Conservation (phyloP, 2,888 invertebrate genomes). For the Galerucella nymphaeae region DNA sequence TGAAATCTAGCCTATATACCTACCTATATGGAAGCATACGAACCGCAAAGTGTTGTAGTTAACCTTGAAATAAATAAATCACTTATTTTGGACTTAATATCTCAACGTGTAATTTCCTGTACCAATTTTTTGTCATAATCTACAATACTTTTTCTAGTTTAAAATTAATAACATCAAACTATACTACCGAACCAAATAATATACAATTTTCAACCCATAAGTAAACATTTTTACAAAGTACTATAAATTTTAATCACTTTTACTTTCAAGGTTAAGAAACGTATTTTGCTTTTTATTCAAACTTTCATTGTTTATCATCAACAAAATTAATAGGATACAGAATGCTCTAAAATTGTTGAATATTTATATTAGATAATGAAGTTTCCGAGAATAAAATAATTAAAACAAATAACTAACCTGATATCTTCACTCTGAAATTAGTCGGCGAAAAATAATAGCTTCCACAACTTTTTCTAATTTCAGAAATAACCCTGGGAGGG, state of each 20-base stretch:
- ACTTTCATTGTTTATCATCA: not conserved
- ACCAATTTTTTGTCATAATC: too few species aligned
- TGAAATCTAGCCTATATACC: not conserved
- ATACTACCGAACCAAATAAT: not conserved
- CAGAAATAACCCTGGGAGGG: conserved; percentile 62
- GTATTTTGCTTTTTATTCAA: not conserved
- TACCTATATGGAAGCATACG: not conserved
- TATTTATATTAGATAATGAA: not conserved
- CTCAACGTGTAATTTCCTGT: too few species aligned
- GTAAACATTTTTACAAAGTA: not conserved
- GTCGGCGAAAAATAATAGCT: conserved; percentile 50
- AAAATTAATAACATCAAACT: not conserved
- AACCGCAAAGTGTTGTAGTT: not conserved
- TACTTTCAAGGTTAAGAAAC: conserved; percentile 2
- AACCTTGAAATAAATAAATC: not conserved
- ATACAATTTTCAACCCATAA: not conserved
- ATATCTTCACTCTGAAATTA: conserved; percentile 58
- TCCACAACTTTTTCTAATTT: conserved; percentile 57
- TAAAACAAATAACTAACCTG: conserved; percentile 52
- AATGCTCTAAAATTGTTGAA: not conserved
- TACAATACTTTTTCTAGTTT: too few species aligned
- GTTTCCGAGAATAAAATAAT: not conserved
- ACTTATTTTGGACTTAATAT: not conserved
- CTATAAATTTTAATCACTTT: not conserved
- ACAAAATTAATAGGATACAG: not conserved